Conservation (phyloP, 1,140 invertebrate genomes). For the Aphelenchoides avenae region DNA sequence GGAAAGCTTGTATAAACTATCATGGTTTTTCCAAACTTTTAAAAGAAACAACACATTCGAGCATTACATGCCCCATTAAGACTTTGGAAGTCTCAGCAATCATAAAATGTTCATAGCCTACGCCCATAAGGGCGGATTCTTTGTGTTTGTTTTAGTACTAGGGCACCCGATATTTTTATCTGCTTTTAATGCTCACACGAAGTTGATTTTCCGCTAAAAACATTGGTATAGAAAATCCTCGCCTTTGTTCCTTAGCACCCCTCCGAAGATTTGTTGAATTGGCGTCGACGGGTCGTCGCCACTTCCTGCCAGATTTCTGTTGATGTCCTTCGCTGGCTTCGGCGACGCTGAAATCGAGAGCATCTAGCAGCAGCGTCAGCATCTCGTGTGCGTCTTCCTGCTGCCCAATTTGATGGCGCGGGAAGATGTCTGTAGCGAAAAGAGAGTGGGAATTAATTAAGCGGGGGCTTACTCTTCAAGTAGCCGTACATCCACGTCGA, state of each 20-base stretch:
- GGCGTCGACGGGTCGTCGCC: slow-evolving; percentile 30
- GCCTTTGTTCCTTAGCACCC: slow-evolving; percentile 31
- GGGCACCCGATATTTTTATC: no score
- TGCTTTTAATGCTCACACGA: no score
- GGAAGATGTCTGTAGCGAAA: slow-evolving; percentile 40
- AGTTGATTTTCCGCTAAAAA: no score
- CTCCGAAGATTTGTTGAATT: slow-evolving; percentile 43
- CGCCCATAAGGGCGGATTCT: no score
- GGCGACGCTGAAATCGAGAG: slow-evolving; percentile 35
- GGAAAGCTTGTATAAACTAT: no score
- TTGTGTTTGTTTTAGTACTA: no score
- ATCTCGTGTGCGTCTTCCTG: slow-evolving; percentile 46
- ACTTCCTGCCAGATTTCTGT: not conserved
- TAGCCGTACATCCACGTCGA: slow-evolving; percentile 15
- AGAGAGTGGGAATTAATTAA: slow-evolving; percentile 7
- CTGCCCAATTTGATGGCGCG: slow-evolving; percentile 16
- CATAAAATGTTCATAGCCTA: no score
- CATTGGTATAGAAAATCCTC: no score
- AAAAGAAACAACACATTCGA: no score
- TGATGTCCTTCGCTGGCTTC: slow-evolving; percentile 5
- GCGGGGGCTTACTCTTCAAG: slow-evolving; percentile 11
- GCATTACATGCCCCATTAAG: no score
- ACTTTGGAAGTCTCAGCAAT: no score
- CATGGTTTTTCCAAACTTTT: no score
- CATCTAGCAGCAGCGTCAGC: slow-evolving; percentile 37